Conservation (phyloP, 1,140 invertebrate species). For the Megathymus violae region DNA sequence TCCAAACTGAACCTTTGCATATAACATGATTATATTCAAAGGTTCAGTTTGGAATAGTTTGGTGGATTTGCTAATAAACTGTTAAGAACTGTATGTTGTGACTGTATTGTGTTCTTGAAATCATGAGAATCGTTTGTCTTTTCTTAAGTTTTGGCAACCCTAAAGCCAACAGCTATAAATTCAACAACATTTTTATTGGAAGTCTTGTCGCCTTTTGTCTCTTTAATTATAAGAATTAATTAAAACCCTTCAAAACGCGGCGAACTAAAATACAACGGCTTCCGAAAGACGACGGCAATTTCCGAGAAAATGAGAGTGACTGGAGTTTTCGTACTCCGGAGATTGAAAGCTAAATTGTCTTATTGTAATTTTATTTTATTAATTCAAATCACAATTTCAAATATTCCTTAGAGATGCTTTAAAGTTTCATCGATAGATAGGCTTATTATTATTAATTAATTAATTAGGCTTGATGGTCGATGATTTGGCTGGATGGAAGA, state of each 20-base stretch:
- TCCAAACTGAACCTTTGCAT: no score
- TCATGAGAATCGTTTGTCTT: no score
- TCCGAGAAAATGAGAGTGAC: constrained; percentile 33
- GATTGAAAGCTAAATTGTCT: constrained; percentile 32
- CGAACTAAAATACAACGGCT: constrained; percentile 33
- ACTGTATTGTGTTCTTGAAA: no score
- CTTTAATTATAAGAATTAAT: constrained; percentile 36
- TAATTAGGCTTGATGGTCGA: no score
- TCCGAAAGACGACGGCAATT: constrained; percentile 32
- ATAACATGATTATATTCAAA: no score
- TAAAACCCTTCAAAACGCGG: constrained; percentile 28
- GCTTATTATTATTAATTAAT: no score
- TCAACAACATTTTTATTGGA: constrained; percentile 2
- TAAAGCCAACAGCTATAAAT: neutral
- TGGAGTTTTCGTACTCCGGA: constrained; percentile 27
- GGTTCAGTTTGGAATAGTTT: no score
- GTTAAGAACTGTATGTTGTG: no score
- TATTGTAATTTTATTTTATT: constrained; percentile 20
- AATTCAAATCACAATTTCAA: neutral
- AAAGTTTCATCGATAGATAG: no score
- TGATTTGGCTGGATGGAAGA: no score
- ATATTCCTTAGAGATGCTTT: no score
- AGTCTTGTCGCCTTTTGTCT: constrained; percentile 18
- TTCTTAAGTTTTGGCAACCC: constrained; percentile 4
- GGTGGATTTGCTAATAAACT: no score